Percentiles rank a stretch among this genome's conserved stretches.
Evolutionary conservation across 1,140 invertebrate genomes (phyloP).

Genomic region (Chymomyza costata): DNA sequence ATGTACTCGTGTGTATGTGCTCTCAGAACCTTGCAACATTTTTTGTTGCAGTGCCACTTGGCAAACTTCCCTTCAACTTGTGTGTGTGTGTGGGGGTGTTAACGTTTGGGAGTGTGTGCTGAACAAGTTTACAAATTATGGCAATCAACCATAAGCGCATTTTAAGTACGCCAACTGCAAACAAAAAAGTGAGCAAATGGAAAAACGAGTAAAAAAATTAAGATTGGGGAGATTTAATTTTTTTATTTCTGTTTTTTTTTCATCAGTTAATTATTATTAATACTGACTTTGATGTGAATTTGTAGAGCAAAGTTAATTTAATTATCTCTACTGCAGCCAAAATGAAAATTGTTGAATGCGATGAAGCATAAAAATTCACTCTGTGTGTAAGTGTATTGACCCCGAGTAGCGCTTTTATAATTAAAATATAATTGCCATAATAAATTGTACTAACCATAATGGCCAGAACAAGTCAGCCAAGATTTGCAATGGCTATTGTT

Average conservation of each 20-base stretch:
- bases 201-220: slow-evolving; percentile 8
- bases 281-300: slow-evolving; percentile 69
- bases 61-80: no score
- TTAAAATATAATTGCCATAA: slow-evolving; percentile 69
- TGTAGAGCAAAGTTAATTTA: slow-evolving; percentile 64
- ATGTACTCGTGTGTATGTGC: no score
- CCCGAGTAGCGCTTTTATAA: slow-evolving; percentile 66
- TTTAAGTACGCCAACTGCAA: slow-evolving; percentile 63
- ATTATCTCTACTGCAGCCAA: no score
- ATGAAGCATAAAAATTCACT: no score
- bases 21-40: no score
- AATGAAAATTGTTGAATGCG: no score
- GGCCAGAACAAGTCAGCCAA: slow-evolving; percentile 28
- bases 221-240: no score
- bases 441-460: slow-evolving; percentile 66
- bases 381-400: no score
- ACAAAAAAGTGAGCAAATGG: no score
- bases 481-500: slow-evolving; percentile 46
- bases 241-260: no score
- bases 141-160: slow-evolving; percentile 70
- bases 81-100: background rate
- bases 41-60: no score
- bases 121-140: slow-evolving; percentile 69
- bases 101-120: background rate
- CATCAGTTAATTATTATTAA: no score